These are phyloP conservation scores for Agrochola lota DNA, from an alignment of 2,888 invertebrate species.

Conservation along the genomic window DNA sequence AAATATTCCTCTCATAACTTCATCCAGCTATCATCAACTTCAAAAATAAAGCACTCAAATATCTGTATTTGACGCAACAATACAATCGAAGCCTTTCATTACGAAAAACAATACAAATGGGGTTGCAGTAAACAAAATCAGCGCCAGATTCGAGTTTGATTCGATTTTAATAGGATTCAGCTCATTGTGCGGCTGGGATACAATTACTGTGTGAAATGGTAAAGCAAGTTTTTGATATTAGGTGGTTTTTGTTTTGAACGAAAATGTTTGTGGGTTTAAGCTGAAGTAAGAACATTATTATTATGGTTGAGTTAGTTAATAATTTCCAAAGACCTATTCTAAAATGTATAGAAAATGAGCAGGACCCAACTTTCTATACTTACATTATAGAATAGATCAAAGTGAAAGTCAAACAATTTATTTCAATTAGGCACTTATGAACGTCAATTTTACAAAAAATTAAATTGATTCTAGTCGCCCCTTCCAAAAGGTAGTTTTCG, in stretches of 20 bases:
- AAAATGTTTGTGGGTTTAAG: too few relatives aligned
- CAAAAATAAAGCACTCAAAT: conserved; percentile 4
- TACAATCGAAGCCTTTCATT: conserved; percentile 13
- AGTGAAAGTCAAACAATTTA: too few relatives aligned
- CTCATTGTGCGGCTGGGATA: neutral
- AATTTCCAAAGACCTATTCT: neutral
- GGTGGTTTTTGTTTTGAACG: neutral
- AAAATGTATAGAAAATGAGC: too few relatives aligned
- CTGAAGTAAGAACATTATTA: neutral
- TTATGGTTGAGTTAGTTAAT: too few relatives aligned
- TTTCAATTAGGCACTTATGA: too few relatives aligned
- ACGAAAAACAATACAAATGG: conserved; percentile 24
- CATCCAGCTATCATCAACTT: neutral
- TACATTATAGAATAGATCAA: too few relatives aligned
- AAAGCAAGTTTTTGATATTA: conserved; percentile 3
- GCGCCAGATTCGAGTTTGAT: conserved; percentile 15
- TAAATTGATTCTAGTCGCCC: too few relatives aligned
- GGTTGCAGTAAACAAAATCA: neutral
- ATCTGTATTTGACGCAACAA: conserved; percentile 28
- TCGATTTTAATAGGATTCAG: conserved; percentile 21
- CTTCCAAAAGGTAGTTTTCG: too few relatives aligned
- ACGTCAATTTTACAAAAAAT: too few relatives aligned
- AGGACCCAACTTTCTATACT: too few relatives aligned
- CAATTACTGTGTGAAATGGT: conserved; percentile 4
- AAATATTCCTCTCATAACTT: neutral